These are phyloP conservation scores for Butorides virescens DNA, from an alignment of 2,113 vertebrate genomes.

Conservation along the genomic window DNA sequence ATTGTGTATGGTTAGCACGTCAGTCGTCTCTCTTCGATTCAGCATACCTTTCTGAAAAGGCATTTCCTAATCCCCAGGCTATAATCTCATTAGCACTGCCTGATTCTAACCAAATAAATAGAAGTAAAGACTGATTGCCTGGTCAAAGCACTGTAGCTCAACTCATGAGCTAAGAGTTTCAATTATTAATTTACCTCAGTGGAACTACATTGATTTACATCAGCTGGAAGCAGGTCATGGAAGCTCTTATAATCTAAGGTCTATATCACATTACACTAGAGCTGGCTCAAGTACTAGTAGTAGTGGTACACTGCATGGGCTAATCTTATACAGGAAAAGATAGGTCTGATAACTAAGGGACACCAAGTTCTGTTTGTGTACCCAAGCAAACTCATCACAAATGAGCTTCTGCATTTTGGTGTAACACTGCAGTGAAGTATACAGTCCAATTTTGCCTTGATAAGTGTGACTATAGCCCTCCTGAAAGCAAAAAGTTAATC, in stretches of 20 bases:
- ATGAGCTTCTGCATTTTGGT: not conserved
- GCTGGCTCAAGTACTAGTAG: not conserved
- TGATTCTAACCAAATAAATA: conserved; percentile 35
- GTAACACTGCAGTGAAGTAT: not conserved
- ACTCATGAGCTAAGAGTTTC: not conserved
- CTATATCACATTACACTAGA: not conserved
- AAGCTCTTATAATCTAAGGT: not conserved
- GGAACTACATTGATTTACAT: not conserved
- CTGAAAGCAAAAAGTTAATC: not conserved
- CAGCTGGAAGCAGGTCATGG: not conserved
- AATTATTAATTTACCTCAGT: not conserved
- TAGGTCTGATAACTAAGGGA: not conserved
- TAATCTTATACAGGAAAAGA: not conserved
- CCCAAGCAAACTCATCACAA: not conserved
- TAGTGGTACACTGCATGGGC: not conserved
- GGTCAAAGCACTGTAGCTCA: not conserved
- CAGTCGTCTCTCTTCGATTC: not conserved
- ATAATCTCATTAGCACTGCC: conserved; percentile 11
- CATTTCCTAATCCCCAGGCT: conserved; percentile 22
- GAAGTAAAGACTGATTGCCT: not conserved
- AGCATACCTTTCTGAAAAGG: not conserved
- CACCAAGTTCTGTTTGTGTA: not conserved
- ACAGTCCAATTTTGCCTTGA: not conserved
- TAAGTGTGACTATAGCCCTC: not conserved
- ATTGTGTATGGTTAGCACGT: not conserved